A percentile compares a stretch with the other conserved stretches of the same genome.
These are phyloP conservation scores for Drosophila pseudotakahashii DNA, from an alignment of 2,888 invertebrate genomes.

Conservation along the genomic window DNA sequence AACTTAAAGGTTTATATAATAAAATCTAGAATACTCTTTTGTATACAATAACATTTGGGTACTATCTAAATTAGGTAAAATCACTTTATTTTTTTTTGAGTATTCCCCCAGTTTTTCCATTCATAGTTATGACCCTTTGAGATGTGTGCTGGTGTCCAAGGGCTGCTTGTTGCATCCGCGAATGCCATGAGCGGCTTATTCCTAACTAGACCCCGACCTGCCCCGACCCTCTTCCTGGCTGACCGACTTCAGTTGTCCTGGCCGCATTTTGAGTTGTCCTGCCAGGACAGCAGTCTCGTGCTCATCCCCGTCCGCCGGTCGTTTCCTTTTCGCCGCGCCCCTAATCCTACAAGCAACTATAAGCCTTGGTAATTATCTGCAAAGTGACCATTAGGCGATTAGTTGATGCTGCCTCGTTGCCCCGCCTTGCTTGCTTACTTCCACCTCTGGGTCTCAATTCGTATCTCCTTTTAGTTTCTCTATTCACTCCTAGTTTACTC, in stretches of 20 bases:
- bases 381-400: slow-evolving; percentile 83
- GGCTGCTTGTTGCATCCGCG: slow-evolving; percentile 65
- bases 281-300: slow-evolving; percentile 24
- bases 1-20: too few species aligned
- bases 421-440: slow-evolving; percentile 28
- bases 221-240: background rate
- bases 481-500: slow-evolving; percentile 2
- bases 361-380: slow-evolving; percentile 83
- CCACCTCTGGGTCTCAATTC: slow-evolving; percentile 10
- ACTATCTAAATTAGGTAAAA: too few species aligned
- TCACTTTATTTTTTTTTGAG: too few species aligned
- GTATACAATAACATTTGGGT: too few species aligned
- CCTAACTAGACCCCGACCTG: background rate
- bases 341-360: slow-evolving; percentile 78
- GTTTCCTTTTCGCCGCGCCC: slow-evolving; percentile 57
- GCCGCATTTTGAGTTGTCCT: slow-evolving; percentile 23
- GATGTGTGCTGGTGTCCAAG: slow-evolving; percentile 37
- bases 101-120: background rate
- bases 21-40: too few species aligned
- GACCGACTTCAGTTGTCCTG: slow-evolving; percentile 17
- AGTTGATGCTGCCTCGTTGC: slow-evolving; percentile 62
- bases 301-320: slow-evolving; percentile 13
- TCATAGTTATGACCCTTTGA: slow-evolving; percentile 66
- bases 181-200: slow-evolving; percentile 19
- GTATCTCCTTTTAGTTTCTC: slow-evolving; percentile 20